Conservation (phyloP, 2,113 vertebrate species). For the Galemys pyrenaicus region DNA sequence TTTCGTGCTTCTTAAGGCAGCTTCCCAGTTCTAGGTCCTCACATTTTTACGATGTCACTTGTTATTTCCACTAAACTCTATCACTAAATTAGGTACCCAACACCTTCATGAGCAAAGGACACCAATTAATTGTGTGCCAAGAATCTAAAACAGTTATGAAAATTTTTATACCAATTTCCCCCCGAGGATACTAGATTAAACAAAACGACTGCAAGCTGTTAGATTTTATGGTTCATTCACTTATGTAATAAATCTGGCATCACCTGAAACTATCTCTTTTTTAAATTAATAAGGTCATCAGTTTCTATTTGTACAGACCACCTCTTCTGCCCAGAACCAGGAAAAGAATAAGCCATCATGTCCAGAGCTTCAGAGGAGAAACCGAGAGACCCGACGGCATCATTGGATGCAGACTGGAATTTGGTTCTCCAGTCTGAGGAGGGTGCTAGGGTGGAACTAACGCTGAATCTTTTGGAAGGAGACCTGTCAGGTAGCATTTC, state of each 20-base stretch:
- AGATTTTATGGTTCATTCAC: not conserved
- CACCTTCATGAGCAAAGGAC: not conserved
- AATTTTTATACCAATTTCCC: not conserved
- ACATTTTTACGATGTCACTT: not conserved
- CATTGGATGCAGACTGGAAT: not conserved
- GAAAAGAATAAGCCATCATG: not conserved
- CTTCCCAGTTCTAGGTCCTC: not conserved
- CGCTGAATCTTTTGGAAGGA: slow-evolving; percentile 43
- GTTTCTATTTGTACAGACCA: slow-evolving; percentile 21
- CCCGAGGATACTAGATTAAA: not conserved
- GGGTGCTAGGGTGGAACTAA: not conserved
- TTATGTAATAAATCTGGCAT: slow-evolving; percentile 21
- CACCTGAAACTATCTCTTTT: not conserved
- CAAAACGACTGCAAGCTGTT: not conserved
- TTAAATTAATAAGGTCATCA: slow-evolving; percentile 23
- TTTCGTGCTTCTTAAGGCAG: not conserved
- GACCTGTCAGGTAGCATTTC: slow-evolving; percentile 45
- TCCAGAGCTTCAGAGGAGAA: not conserved
- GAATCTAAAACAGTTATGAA: slow-evolving; percentile 19
- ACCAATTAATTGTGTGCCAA: not conserved
- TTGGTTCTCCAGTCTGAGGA: not conserved
- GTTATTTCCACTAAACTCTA: not conserved
- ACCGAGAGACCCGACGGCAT: not conserved
- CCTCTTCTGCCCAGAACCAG: not conserved
- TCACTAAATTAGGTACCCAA: not conserved